These are phyloP conservation scores for Caligus rogercresseyi DNA, from an alignment of 1,140 invertebrate species.

Conservation along the genomic window DNA sequence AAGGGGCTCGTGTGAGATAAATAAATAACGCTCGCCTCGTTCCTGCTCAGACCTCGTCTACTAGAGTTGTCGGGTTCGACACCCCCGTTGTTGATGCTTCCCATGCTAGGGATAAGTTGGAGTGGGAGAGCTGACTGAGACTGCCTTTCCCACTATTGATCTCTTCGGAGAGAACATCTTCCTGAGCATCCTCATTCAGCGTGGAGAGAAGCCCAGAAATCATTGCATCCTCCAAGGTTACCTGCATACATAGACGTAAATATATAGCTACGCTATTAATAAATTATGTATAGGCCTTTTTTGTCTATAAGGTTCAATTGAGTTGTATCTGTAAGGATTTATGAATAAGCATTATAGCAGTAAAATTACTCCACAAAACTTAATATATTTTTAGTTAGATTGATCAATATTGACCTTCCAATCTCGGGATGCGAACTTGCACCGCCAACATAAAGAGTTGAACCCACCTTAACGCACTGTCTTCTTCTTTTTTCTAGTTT, in stretches of 20 bases:
- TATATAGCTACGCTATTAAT: neutral
- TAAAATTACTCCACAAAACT: no score
- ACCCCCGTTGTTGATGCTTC: neutral
- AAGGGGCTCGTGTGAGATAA: neutral
- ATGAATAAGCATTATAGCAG: no score
- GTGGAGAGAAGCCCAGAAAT: slow-evolving; percentile 77
- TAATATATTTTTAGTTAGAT: no score
- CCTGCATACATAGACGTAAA: slow-evolving; percentile 34
- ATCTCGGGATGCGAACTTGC: no score
- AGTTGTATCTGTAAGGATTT: no score
- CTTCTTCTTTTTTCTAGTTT: no score
- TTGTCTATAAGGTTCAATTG: no score
- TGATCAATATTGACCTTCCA: no score
- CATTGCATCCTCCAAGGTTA: slow-evolving; percentile 81
- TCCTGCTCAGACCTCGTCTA: neutral
- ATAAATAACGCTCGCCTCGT: neutral
- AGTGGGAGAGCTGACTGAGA: neutral
- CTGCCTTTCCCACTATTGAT: neutral
- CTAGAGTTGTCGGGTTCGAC: neutral
- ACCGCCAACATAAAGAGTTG: no score
- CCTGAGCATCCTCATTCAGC: slow-evolving; percentile 72
- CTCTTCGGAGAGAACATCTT: slow-evolving; percentile 39
- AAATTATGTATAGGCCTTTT: neutral
- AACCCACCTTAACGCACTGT: no score
- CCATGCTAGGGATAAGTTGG: neutral